Percentiles rank a stretch among this genome's conserved stretches.
phyloP scores from a whole-genome alignment of 2,113 vertebrate genomes.

The Syrrhaptes paradoxus region DNA sequence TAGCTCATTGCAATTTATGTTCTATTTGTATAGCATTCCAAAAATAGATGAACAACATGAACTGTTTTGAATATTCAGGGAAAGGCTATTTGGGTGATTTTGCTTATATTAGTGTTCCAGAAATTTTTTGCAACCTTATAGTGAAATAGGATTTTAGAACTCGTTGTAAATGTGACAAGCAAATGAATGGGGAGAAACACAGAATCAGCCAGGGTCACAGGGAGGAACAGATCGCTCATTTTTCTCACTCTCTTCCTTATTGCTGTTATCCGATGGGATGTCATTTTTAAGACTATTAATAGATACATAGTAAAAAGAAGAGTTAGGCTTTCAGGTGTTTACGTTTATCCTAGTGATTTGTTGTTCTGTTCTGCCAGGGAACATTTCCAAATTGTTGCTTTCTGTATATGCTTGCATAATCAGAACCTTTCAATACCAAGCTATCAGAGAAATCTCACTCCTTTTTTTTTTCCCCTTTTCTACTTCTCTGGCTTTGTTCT shows the following conservation, averaged over 20 bases:
- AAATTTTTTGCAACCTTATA: not conserved
- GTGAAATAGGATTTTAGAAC: not conserved
- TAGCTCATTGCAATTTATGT: slow-evolving; percentile 44
- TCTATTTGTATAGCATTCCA: slow-evolving; percentile 49
- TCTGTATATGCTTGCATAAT: not conserved
- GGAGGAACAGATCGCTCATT: not conserved
- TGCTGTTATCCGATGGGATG: not conserved
- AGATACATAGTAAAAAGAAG: too few species aligned
- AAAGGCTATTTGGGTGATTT: slow-evolving; percentile 33
- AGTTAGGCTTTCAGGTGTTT: not conserved
- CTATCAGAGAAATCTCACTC: not conserved
- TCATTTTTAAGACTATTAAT: not conserved
- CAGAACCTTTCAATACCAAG: not conserved
- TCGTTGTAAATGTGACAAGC: not conserved
- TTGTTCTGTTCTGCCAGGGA: not conserved
- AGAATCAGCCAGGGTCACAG: not conserved
- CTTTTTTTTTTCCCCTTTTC: not conserved
- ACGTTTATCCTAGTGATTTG: not conserved
- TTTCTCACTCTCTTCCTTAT: not conserved
- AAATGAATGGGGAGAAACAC: not conserved
- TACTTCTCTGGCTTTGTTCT: not conserved
- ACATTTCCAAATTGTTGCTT: not conserved
- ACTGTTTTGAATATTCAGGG: not conserved
- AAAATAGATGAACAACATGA: slow-evolving; percentile 20
- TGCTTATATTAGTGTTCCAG: not conserved